A percentile compares a stretch with the other conserved stretches of the same genome.
phyloP scores from a whole-genome alignment of 1,140 invertebrate species.

The Tetramorium simillimum region DNA sequence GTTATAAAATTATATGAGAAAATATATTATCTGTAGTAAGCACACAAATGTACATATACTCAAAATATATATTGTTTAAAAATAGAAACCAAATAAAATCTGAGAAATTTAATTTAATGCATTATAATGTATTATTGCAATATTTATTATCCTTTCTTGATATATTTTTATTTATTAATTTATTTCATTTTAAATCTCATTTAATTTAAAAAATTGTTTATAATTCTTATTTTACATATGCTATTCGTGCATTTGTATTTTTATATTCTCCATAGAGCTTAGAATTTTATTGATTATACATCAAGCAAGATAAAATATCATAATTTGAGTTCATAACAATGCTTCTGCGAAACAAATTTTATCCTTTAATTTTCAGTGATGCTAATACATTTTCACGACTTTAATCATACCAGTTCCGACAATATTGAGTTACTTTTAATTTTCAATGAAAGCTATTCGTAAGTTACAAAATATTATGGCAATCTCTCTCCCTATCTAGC shows the following conservation, averaged over 20 bases:
- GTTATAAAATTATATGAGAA: not conserved
- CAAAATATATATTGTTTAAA: not conserved
- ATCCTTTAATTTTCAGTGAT: not conserved
- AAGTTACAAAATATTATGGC: constrained; percentile 9
- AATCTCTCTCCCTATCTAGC: not conserved
- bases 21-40: not conserved
- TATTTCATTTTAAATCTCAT: not conserved
- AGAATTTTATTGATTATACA: not conserved
- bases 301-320: not conserved
- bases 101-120: not conserved
- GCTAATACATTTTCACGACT: not conserved
- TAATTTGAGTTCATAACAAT: not conserved
- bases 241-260: not conserved
- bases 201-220: not conserved
- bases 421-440: not conserved
- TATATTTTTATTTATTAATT: not conserved
- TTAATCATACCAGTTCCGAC: constrained; percentile 4
- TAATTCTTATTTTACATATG: not conserved
- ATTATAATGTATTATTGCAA: not conserved
- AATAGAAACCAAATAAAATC: not conserved
- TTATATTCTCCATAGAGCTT: not conserved
- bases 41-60: not conserved
- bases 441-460: not conserved
- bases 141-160: not conserved
- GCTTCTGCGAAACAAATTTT: not conserved